Evolutionary conservation across 2,888 invertebrate species (phyloP).

Genomic region (Chrysina gloriosa): DNA sequence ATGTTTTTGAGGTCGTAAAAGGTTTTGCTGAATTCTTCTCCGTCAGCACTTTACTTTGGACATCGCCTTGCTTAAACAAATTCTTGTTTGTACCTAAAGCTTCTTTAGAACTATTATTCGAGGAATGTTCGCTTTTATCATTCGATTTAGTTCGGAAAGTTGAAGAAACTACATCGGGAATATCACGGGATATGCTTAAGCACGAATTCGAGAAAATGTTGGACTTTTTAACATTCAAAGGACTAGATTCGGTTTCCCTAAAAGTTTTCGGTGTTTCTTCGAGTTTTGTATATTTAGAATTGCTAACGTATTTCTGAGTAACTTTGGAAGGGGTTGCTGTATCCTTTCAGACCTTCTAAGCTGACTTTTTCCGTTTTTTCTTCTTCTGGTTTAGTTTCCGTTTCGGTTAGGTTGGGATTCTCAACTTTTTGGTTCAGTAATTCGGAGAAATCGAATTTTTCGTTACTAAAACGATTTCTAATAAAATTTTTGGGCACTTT

Average conservation of each 20-base stretch:
- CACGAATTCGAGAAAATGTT: slow-evolving; percentile 22
- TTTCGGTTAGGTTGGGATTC: slow-evolving; percentile 34
- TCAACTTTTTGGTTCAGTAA: slow-evolving; percentile 33
- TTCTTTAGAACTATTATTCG: background rate
- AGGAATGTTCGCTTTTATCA: slow-evolving; percentile 15
- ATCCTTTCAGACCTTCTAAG: slow-evolving; percentile 47
- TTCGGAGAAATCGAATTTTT: slow-evolving; percentile 48
- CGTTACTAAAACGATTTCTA: slow-evolving; percentile 58
- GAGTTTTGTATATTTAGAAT: slow-evolving; percentile 13
- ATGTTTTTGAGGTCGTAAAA: slow-evolving; percentile 15
- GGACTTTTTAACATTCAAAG: background rate
- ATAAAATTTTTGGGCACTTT: slow-evolving; percentile 64
- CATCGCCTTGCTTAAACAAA: slow-evolving; percentile 50
- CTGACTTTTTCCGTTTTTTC: slow-evolving; percentile 35
- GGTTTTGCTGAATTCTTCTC: slow-evolving; percentile 6
- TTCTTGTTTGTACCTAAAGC: slow-evolving; percentile 53
- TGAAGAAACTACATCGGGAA: slow-evolving; percentile 56
- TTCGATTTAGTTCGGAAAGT: slow-evolving; percentile 44
- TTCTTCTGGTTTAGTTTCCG: background rate
- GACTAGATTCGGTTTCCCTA: slow-evolving; percentile 26
- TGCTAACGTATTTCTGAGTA: slow-evolving; percentile 58
- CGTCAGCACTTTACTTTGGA: background rate
- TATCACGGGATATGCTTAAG: slow-evolving; percentile 31
- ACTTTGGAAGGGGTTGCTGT: slow-evolving; percentile 55
- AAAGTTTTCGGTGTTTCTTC: slow-evolving; percentile 23